Percentiles rank a stretch among this genome's conserved stretches.
Evolutionary conservation across 2,888 invertebrate genomes (phyloP).

Genomic region (Xanthia icteritia): DNA sequence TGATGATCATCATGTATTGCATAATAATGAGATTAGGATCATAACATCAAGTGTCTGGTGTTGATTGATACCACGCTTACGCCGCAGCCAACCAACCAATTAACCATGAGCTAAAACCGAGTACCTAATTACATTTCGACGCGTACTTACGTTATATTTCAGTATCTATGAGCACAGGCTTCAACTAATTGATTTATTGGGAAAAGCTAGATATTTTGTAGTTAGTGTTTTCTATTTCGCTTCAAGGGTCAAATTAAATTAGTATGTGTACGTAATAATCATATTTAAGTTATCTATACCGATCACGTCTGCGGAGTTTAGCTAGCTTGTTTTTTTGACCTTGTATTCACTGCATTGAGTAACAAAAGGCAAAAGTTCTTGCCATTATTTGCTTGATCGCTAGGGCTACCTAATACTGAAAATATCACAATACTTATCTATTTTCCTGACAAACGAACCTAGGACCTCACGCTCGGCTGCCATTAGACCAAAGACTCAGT

Average conservation of each 20-base stretch:
- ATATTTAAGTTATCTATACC: too few relatives aligned
- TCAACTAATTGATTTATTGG: conserved; percentile 57
- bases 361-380: conserved; percentile 8
- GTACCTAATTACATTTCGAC: conserved; percentile 61
- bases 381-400: neutral
- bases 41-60: conserved; percentile 63
- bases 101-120: conserved; percentile 50
- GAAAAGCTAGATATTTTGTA: conserved; percentile 38
- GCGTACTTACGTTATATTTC: conserved; percentile 50
- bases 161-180: conserved; percentile 38
- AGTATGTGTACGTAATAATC: too few relatives aligned
- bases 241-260: too few relatives aligned
- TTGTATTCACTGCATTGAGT: neutral
- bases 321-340: too few relatives aligned
- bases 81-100: conserved; percentile 57
- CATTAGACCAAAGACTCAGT: conserved; percentile 7
- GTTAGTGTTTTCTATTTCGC: neutral
- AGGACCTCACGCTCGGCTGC: neutral
- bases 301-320: too few relatives aligned
- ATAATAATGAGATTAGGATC: conserved; percentile 66
- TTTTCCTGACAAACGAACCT: neutral
- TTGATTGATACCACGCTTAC: conserved; percentile 65
- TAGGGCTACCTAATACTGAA: neutral
- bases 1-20: conserved; percentile 60
- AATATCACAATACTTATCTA: conserved; percentile 5